These are phyloP conservation scores for Cariama cristata DNA, from an alignment of 2,113 vertebrate species.

Conservation along the genomic window DNA sequence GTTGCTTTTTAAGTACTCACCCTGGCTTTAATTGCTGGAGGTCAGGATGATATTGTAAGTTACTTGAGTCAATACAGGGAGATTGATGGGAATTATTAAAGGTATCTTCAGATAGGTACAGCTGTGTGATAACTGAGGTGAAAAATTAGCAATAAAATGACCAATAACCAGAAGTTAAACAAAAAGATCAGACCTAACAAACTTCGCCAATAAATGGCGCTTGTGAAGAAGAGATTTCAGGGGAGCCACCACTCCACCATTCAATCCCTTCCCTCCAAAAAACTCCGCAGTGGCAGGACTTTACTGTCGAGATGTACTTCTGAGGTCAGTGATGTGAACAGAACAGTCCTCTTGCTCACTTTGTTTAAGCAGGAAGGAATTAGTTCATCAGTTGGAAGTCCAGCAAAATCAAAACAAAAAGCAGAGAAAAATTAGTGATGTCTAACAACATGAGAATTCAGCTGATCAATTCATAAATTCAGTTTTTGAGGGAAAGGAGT, in stretches of 20 bases:
- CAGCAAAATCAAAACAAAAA: not conserved
- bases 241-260: not conserved
- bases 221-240: not conserved
- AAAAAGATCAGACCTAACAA: not conserved
- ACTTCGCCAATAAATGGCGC: not conserved
- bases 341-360: not conserved
- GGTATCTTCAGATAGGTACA: not conserved
- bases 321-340: not conserved
- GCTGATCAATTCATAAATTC: not conserved
- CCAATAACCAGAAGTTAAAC: not conserved
- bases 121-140: not conserved
- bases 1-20: not conserved
- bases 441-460: not conserved
- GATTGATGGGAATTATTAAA: not conserved
- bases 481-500: not conserved
- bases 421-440: not conserved
- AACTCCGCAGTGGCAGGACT: not conserved
- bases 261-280: accelerated
- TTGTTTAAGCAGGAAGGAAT: not conserved
- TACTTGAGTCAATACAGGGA: not conserved
- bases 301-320: not conserved
- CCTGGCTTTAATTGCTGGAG: not conserved
- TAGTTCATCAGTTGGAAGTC: not conserved
- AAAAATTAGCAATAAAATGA: not conserved
- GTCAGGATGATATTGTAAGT: not conserved